These are phyloP conservation scores for Eristalinus aeneus DNA, from an alignment of 2,888 invertebrate species.

Conservation along the genomic window DNA sequence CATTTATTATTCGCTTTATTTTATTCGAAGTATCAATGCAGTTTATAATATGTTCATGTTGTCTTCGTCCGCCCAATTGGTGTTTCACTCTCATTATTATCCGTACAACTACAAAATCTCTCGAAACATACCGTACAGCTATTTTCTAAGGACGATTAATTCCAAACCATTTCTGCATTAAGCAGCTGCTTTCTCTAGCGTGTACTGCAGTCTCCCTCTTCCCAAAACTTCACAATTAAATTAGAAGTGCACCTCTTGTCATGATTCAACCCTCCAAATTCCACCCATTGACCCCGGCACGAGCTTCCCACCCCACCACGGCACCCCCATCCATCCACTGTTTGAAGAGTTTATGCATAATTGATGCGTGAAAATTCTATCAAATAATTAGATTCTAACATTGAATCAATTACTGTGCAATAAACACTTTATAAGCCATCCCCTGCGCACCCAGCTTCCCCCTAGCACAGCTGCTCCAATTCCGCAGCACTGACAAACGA, in stretches of 20 bases:
- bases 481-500: not conserved
- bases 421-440: slow-evolving; percentile 50
- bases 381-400: slow-evolving; percentile 62
- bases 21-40: too few relatives aligned
- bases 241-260: not conserved
- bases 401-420: slow-evolving; percentile 61
- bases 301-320: not conserved
- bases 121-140: too few relatives aligned
- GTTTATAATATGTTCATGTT: too few relatives aligned
- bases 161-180: too few relatives aligned
- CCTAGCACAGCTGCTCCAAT: not conserved
- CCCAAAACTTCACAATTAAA: too few relatives aligned
- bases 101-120: too few relatives aligned
- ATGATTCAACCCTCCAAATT: not conserved
- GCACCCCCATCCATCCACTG: not conserved
- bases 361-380: slow-evolving; percentile 55
- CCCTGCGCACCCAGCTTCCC: not conserved
- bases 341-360: slow-evolving; percentile 38
- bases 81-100: too few relatives aligned
- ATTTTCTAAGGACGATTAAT: too few relatives aligned
- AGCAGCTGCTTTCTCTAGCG: too few relatives aligned
- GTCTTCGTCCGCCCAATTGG: too few relatives aligned
- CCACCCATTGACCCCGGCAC: not conserved
- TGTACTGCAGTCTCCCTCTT: too few relatives aligned
- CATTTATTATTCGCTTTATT: too few relatives aligned